Base-by-base conservation (phyloP, 2,113 vertebrate species). In the Romanogobio albipinnatus region DNA sequence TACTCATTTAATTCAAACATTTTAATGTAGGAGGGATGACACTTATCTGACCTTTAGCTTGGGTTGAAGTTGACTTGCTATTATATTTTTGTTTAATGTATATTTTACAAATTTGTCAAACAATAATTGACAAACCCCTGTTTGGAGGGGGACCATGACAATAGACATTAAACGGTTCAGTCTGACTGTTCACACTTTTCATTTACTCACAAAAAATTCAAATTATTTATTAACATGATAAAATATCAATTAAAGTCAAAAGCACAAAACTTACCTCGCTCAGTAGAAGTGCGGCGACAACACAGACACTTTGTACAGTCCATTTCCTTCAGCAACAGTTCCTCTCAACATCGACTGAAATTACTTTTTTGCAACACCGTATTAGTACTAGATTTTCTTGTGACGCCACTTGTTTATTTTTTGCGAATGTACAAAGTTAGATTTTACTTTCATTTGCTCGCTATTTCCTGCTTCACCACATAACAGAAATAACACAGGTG, bases 281-380 rank as follows among this genome's bases (percentile, higher is more conserved):
- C 10, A 22, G 1, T 0, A 33, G 1, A 15, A 15, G 0, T 0
- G 3, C 1, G 0, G 3, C 2, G 0, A 10, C 68, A 61, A 3
- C 15, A 47, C 1, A 13, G 2, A 43, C 51, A 11, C 26, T 17
- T 82, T 1, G 9, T 7, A 58, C 33, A 29, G 13, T 1, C 6
- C 51, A 56, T 4, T 75, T 19, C 17, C 22, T 39, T 59, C 53
- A 9, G 53, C 49, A 77, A 39, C 75, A 43, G 58, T 29, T 45
- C 26, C 6, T 24, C 58, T 62, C 8, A 2, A 47, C 36, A 24
- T 3, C 0, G 22, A 45, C n/a, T 62, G n/a, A 19, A 47, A 73
- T n/a, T 4, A 11, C 19, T 45, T 26, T 22, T 29, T 61, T 19
- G 17, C 6, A 6, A 8, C 17, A 56, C 17, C 1, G 53, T 45